Evolutionary conservation across 2,888 invertebrate genomes (phyloP), one percentile per base, ranked within the genome.

Genomic region (Rhorus exstirpatorius): DNA sequence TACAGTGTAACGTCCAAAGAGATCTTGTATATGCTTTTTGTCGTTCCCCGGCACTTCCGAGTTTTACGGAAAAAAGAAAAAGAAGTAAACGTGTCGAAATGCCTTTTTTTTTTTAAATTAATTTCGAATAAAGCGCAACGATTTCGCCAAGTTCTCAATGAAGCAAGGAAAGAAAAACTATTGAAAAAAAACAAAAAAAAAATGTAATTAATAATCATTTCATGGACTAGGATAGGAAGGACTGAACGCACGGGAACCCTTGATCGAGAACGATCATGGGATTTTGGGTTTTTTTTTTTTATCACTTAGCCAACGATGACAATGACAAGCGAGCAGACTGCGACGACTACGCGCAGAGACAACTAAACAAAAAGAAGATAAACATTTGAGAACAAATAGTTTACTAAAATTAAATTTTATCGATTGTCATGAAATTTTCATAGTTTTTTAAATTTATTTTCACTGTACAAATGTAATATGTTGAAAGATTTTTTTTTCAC

Each of bases 371-470:
- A 51, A 60, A 38, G 44, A 75, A 53, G 19, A 65, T 1, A 55
- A 75, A 70, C 65, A 79, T 75, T 76, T 79, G 70, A 67, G 51
- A 79, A 82, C 79, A 82, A 79, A 82, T 49, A 74, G 14, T 35
- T 74, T 35, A 46, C 24, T 38, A 44, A 78, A 63, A 76, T 35
- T 55, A 14, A 41, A 55, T 21, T 17, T 51, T 51, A n/a, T n/a
- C n/a, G n/a, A n/a, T n/a, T n/a, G n/a, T n/a, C n/a, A n/a, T n/a
- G n/a, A n/a, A n/a, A n/a, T 41, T 67, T 26, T n/a, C 31, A 51
- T 67, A 31, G 14, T 24, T 65, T 74, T 41, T 41, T 74, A 71
- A n/a, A 26, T 79, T 79, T 63, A 35, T 68, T 49, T 55, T 41
- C 65, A 70, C 46, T 61, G 51, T 55, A 41, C 65, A 63, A 63